Base-by-base conservation (phyloP, 2,113 vertebrate species). In the Coreoperca whiteheadi region DNA sequence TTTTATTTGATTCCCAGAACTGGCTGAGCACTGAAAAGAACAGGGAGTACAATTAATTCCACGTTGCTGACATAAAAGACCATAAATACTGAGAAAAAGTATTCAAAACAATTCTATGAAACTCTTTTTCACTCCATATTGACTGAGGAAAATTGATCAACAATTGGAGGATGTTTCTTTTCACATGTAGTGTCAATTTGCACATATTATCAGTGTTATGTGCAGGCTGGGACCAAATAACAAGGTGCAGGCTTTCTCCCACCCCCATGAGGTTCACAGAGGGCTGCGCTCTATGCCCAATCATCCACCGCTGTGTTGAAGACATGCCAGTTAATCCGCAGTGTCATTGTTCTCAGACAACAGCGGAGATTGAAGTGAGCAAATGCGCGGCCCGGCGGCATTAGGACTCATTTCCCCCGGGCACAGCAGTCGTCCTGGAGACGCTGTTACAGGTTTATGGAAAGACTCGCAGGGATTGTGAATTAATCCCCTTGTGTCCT, bases 401-500 rank as follows among this genome's bases (percentile, higher is more conserved):
- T 88, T 84, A 89, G 81, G 59, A 86, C 81, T 85, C 72, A 80
- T 86, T 89, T 90, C 89, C 87, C 85, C 67, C 61, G 30, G 89
- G 88, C 89, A 50, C 90, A 87, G 80, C 79, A 80, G 93, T 94
- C 82, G 88, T 93, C 92, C 61, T 92, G 89, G 90, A 87, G 92
- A 95, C 85, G 66, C 87, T 71, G 86, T 83, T 56, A 87, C 92
- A 93, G 91, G 89, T 94, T 91, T 90, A 89, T 85, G 74, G 81
- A 90, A 91, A 90, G 86, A 90, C 90, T 93, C 74, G 14, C 69
- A 76, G 89, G 92, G 93, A 94, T 94, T 91, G 78, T 12, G 59
- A 88, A 91, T 94, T 93, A 95, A 95, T 94, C 93, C 92, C 91
- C 91, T 89, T 84, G 91, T 93, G 84, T 91, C 83, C 84, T 72